Conservation (phyloP, 2,888 invertebrate species). For the Folsomia candida region DNA sequence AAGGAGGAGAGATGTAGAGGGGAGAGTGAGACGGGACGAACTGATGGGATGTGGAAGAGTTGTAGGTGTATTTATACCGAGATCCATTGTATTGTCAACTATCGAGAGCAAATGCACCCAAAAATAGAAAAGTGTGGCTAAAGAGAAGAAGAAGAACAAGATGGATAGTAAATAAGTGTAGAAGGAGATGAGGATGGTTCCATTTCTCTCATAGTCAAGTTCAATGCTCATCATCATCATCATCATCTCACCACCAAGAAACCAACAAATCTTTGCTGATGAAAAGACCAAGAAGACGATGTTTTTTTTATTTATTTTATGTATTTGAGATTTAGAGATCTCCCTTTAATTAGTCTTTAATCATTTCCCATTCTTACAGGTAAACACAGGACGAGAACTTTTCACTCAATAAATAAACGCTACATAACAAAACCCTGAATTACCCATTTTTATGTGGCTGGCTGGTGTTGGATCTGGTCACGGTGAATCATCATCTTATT, state of each 20-base stretch:
- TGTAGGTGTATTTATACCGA: conserved; percentile 10
- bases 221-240: background rate
- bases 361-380: too few species aligned
- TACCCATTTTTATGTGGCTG: too few species aligned
- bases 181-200: background rate
- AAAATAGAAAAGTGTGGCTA: conserved; percentile 13
- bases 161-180: too few species aligned
- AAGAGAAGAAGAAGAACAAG: too few species aligned
- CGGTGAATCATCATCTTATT: too few species aligned
- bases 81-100: background rate
- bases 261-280: too few species aligned
- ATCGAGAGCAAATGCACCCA: conserved; percentile 2
- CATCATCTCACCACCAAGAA: background rate
- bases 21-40: conserved; percentile 18
- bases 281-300: too few species aligned
- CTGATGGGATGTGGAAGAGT: conserved; percentile 3
- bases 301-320: too few species aligned
- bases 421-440: too few species aligned
- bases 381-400: too few species aligned
- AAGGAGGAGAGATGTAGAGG: background rate
- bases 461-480: background rate
- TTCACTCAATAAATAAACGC: too few species aligned
- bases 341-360: background rate
- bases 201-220: conserved; percentile 3
- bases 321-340: too few species aligned